phyloP scores from a whole-genome alignment of 2,888 invertebrate species.

The Ophion slaviceki region DNA sequence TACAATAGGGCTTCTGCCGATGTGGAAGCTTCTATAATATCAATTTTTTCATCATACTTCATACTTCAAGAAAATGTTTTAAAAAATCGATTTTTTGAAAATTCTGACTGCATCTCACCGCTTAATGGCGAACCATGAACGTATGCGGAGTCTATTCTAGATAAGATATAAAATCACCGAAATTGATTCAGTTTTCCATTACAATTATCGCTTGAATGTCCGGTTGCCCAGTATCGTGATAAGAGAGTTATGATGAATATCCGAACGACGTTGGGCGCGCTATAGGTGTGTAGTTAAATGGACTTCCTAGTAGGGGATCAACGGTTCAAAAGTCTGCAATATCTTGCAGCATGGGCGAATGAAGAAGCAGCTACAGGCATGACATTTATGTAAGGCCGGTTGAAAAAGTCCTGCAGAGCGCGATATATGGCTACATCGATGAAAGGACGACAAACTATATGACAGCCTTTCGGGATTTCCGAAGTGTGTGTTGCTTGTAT shows the following conservation, averaged over 20 bases:
- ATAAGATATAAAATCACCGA: background rate
- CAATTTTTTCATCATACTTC: no score
- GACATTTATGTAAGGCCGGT: background rate
- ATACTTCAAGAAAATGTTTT: no score
- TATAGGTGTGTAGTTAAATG: background rate
- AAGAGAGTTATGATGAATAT: background rate
- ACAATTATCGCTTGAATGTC: no score
- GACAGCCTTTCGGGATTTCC: constrained; percentile 40
- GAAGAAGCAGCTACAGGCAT: constrained; percentile 3
- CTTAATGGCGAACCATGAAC: background rate
- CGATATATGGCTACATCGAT: constrained; percentile 56
- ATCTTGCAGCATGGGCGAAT: constrained; percentile 31
- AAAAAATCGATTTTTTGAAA: no score
- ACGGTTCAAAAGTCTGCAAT: constrained; percentile 36
- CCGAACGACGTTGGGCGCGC: background rate
- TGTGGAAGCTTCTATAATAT: no score
- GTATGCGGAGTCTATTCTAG: no score
- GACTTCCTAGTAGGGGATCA: constrained; percentile 43
- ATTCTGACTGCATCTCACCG: no score
- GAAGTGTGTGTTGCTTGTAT: constrained; percentile 17
- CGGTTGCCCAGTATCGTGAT: background rate
- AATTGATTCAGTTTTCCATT: no score
- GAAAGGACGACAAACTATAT: constrained; percentile 25
- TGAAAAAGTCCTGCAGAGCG: constrained; percentile 38
- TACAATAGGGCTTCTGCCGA: no score